Conservation (phyloP, 2,888 invertebrate genomes). For the Eudemis profundana region DNA sequence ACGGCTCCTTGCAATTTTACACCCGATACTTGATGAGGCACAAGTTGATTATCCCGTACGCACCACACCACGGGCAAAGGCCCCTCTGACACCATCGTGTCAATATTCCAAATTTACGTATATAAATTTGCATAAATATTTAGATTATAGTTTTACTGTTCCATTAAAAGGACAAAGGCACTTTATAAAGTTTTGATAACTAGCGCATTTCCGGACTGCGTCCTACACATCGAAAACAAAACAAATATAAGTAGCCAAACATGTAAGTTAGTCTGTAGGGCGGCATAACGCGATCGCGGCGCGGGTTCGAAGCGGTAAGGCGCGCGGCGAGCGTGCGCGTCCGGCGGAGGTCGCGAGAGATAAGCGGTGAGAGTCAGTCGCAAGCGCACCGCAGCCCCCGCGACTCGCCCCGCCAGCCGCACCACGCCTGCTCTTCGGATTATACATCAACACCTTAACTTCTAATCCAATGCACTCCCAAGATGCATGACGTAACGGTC, state of each 20-base stretch:
- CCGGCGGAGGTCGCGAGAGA: constrained; percentile 84
- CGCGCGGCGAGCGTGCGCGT: constrained; percentile 79
- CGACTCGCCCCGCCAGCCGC: constrained; percentile 64
- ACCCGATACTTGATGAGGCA: constrained; percentile 88
- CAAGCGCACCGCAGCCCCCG: constrained; percentile 70
- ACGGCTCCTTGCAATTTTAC: constrained; percentile 88
- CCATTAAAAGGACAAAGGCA: constrained; percentile 20
- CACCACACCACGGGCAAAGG: constrained; percentile 88
- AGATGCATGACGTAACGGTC: constrained; percentile 79
- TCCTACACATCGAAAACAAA: constrained; percentile 69
- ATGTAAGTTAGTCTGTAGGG: constrained; percentile 68
- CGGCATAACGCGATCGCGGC: constrained; percentile 78
- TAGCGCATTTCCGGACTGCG: constrained; percentile 70
- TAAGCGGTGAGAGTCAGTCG: constrained; percentile 84
- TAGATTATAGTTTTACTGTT: constrained; percentile 18
- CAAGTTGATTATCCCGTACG: constrained; percentile 88
- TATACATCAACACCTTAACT: constrained; percentile 62
- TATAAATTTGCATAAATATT: constrained; percentile 40
- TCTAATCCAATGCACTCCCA: constrained; percentile 77
- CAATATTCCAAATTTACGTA: constrained; percentile 24
- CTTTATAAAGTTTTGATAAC: constrained; percentile 55
- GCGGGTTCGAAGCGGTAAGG: constrained; percentile 62
- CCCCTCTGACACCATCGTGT: constrained; percentile 87
- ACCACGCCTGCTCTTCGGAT: constrained; percentile 71
- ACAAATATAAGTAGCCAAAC: constrained; percentile 67